Base-by-base conservation (phyloP, 2,888 invertebrate genomes). In the Phalera bucephala region DNA sequence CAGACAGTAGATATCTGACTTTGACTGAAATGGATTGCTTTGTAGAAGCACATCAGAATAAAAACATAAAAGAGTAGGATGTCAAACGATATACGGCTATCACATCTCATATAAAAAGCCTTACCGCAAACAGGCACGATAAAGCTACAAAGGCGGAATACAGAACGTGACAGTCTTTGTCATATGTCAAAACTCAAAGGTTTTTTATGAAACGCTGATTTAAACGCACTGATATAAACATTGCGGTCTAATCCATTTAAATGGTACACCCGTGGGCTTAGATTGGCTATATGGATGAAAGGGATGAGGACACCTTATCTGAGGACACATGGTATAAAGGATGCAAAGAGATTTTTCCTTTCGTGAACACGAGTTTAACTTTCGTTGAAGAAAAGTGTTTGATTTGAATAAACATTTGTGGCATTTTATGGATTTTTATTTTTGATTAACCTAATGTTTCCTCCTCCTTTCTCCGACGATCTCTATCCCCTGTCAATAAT, bases 201-300 rank as follows among this genome's bases (percentile, higher is more conserved):
- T 63, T 60, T 64, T 45, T 52, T 46, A 54, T 52, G 54, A 63
- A 52, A 56, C 39, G 40, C n/a, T n/a, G n/a, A n/a, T n/a, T n/a
- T n/a, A n/a, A n/a, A n/a, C n/a, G n/a, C n/a, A n/a, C 31, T 45
- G 39, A 68, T 61, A 72, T 67, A 71, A 69, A 70, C 64, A 71
- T 71, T 74, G 50, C 52, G 53, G 59, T 67, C 51, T 79, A 79
- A 76, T 78, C 72, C 77, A 67, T 79, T 79, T 68, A 70, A 73
- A 72, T 59, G 79, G 76, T 77, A 77, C 78, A 75, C 67, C 71
- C 67, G 65, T 70, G 72, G 72, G 78, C 77, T 72, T 60, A 76
- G 77, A 82, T 82, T 79, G 79, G 72, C 78, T 80, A 80, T 79
- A 74, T 76, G 79, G 78, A 74, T 73, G 74, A 82, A 79, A 71